Base-by-base conservation (phyloP, 2,797 vertebrate species). In the Heterohyrax brucei region DNA sequence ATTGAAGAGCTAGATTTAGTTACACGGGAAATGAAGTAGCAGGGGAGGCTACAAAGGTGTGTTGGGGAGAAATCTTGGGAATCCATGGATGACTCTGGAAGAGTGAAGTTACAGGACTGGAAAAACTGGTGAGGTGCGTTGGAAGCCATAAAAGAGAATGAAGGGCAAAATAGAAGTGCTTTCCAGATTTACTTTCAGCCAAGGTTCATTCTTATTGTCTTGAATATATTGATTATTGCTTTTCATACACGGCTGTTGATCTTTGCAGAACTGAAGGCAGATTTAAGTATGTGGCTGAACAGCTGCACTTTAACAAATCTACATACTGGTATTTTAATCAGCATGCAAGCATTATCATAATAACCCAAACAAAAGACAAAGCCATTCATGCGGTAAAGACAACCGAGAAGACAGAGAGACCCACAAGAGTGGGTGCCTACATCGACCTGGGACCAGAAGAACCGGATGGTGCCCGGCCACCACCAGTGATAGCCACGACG, bases 251-350 rank as follows among this genome's bases (percentile, higher is more conserved):
- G 77, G 59, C 68, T 39, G 1, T 59, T 91, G 68, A 24, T 14
- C 22, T 82, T 59, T 86, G 39, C 10, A 86, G 62, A 85, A 73
- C 66, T 73, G 56, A 93, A 70, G 21, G n/a, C 3, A n/a, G 28
- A 77, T 77, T 78, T 92, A 12, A 59, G n/a, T 59, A 24, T 44
- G 21, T 22, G 8, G 16, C n/a, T 61, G 53, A 64, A 39, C 39
- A 10, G 30, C 26, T 59, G 59, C 79, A 90, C 83, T 84, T 68
- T 89, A 61, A 18, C 8, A 88, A 91, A 87, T 48, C 39, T 61
- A 53, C n/a, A 66, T 19, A 70, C 33, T 59, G 64, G 1, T 75
- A 61, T 82, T 90, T 89, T 80, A 92, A 83, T 30, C 73, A 86
- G 26, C 10, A 77, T 68, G 77, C 46, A 73, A 59, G 81, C 7